phyloP scores from a whole-genome alignment of 2,888 invertebrate genomes.

The Pseudococcus jackbeardsleyi region DNA sequence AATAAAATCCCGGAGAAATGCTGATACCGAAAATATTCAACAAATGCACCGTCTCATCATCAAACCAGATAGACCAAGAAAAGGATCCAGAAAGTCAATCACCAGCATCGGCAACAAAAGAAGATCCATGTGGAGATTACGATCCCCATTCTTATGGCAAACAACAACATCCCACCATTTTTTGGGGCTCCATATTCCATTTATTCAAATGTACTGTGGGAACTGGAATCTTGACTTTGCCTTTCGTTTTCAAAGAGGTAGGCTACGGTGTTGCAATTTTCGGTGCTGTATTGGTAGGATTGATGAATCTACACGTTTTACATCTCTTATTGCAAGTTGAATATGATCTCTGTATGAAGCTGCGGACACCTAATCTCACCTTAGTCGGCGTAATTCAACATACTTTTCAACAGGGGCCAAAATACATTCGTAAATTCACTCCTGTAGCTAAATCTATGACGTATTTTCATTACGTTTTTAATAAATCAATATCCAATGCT shows the following conservation, averaged over 20 bases:
- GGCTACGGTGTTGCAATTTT: slow-evolving; percentile 53
- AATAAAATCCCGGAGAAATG: too few species aligned
- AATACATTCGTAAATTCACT: background rate
- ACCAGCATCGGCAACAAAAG: too few species aligned
- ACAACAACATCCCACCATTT: background rate
- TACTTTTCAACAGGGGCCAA: slow-evolving; percentile 29
- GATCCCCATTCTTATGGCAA: slow-evolving; percentile 48
- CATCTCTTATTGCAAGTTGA: slow-evolving; percentile 25
- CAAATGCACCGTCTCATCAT: too few species aligned
- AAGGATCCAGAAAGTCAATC: too few species aligned
- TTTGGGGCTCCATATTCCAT: slow-evolving; percentile 35
- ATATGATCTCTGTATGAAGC: slow-evolving; percentile 39
- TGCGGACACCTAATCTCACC: slow-evolving; percentile 40
- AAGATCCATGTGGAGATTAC: background rate
- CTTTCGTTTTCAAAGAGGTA: background rate
- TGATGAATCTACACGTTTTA: slow-evolving; percentile 11
- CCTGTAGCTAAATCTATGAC: background rate
- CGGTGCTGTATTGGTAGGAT: background rate
- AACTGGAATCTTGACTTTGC: slow-evolving; percentile 18
- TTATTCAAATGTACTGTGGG: slow-evolving; percentile 9
- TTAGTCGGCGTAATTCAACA: background rate
- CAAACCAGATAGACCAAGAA: too few species aligned
- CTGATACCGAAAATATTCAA: too few species aligned
- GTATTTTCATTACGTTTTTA: slow-evolving; percentile 23
- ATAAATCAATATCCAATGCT: slow-evolving; percentile 15